Percentiles rank a stretch among this genome's conserved stretches.
phyloP scores from a whole-genome alignment of 2,797 vertebrate genomes.

The Neopelma chrysocephalum region DNA sequence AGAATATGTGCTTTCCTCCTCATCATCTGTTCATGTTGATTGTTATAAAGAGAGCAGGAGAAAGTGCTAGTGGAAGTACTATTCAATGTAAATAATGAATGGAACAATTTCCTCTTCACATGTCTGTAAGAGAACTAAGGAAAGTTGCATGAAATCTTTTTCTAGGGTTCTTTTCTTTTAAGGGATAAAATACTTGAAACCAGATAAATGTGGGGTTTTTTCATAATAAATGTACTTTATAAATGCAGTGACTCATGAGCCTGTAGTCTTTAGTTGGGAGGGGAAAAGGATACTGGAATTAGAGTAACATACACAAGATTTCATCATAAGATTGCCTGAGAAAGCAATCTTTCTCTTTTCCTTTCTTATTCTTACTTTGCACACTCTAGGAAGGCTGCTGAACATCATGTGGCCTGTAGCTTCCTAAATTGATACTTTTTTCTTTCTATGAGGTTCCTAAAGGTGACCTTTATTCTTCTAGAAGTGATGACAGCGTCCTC shows the following conservation, averaged over 20 bases:
- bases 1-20: not conserved
- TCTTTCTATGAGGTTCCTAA: not conserved
- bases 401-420: not conserved
- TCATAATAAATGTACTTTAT: not conserved
- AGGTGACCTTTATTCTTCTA: not conserved
- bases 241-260: not conserved
- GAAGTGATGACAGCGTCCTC: not conserved
- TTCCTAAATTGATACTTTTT: not conserved
- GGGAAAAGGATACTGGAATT: not conserved
- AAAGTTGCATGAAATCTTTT: not conserved
- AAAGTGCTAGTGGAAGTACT: not conserved
- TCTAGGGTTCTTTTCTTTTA: not conserved
- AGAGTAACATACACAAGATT: not conserved
- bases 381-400: not conserved
- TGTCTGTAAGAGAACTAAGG: not conserved
- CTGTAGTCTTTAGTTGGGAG: not conserved
- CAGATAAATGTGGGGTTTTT: accelerated
- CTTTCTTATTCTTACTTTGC: not conserved
- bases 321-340: not conserved
- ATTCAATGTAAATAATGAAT: not conserved
- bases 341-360: not conserved
- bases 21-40: not conserved
- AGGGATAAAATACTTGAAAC: not conserved
- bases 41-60: not conserved
- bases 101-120: not conserved